Evolutionary conservation across 2,797 vertebrate genomes (phyloP).

Genomic region (Manis crassicaudata): DNA sequence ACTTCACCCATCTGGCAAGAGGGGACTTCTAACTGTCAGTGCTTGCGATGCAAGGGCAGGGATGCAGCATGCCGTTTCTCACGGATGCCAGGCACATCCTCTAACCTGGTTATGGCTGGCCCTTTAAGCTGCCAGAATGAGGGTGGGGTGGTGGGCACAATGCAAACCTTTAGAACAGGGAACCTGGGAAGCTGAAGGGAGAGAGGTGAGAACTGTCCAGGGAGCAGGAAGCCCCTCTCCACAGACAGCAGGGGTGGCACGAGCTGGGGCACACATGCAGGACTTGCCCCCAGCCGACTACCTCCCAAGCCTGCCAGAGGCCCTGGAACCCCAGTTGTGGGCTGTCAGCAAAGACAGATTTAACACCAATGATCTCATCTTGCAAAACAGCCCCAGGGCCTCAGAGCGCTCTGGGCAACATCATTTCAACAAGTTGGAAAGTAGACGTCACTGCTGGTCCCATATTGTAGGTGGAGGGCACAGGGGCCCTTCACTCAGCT

Average conservation of each 20-base stretch:
- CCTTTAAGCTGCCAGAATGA: background rate
- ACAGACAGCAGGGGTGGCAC: background rate
- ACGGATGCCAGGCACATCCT: background rate
- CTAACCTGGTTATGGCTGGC: background rate
- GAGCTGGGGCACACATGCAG: background rate
- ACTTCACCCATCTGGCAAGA: background rate
- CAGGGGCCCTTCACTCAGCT: background rate
- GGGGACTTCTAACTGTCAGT: too few species aligned
- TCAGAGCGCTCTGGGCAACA: conserved; percentile 67
- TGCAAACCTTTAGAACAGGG: background rate
- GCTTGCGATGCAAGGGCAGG: fast-evolving
- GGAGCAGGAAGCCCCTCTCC: background rate
- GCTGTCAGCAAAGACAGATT: conserved; percentile 78
- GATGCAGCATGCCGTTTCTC: fast-evolving
- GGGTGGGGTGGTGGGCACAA: background rate
- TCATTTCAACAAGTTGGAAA: conserved; percentile 36
- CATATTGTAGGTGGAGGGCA: background rate
- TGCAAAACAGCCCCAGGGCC: conserved; percentile 75
- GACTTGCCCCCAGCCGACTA: background rate
- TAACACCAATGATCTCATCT: conserved; percentile 80
- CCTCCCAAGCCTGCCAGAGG: conserved; percentile 70
- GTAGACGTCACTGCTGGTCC: background rate
- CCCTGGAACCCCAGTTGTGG: conserved; percentile 72
- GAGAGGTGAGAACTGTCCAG: background rate
- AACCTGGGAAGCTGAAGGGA: background rate